Evolutionary conservation across 2,113 vertebrate species (phyloP), one percentile per base, ranked within the genome.

Genomic region (Chauna torquata): DNA sequence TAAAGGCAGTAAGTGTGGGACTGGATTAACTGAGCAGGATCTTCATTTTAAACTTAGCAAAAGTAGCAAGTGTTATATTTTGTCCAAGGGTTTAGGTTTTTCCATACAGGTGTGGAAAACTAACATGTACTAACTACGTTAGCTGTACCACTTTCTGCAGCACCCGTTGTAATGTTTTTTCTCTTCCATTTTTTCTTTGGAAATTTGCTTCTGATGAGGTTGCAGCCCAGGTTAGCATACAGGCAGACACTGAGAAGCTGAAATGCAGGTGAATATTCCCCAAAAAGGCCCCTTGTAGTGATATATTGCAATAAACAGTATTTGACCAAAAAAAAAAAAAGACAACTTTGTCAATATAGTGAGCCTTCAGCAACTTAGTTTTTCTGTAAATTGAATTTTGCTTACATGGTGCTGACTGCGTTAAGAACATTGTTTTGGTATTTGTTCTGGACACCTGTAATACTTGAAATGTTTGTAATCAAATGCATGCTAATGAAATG

Each of bases 1-100:
- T 16, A 8, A 8, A 1, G 19, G 6, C 2, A 28, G 0, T 32
- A 30, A 59, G 7, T 45, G 54, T 38, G 32, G 3, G 24, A 54
- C 32, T 44, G 52, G 12, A 45, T 16, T 47, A 28, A 36, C 4
- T 16, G 23, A 83, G 11, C 23, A 74, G 62, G 49, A 36, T 57
- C 10, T 52, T 82, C 1, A 30, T 80, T 45, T 34, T 15, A 70
- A 80, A 82, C 76, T 16, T 24, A 32, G 17, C 25, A 19, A 12
- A 85, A 65, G 42, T 42, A 30, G 62, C 12, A 30, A 42, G 62
- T 6, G 27, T 30, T 40, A 65, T 13, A 6, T 42, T 42, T 65
- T 42, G 62, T 30, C 11, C 19, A 42, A 52, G 25, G 10, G 12
- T 38, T 85, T 64, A 68, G 7, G 5, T 72, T 72, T 69, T 3